These are phyloP conservation scores for Brachionichthys hirsutus DNA, from an alignment of 2,113 vertebrate species.

Conservation along the genomic window DNA sequence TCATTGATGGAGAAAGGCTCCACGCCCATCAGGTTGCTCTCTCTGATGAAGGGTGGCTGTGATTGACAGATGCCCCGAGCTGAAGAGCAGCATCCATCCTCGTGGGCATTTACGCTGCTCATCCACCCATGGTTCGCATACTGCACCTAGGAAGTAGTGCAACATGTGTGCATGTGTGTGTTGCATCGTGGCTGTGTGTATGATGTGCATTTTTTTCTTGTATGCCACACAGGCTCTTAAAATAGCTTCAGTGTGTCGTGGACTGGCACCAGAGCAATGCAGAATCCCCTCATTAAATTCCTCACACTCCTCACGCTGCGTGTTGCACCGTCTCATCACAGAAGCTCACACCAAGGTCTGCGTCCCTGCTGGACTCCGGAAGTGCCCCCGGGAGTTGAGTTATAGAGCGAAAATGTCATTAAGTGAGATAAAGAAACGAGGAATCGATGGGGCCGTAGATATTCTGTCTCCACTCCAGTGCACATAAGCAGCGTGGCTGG, in stretches of 20 bases:
- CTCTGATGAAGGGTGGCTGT: slow-evolving; percentile 51
- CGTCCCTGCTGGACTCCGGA: slow-evolving; percentile 31
- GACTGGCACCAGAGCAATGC: slow-evolving; percentile 51
- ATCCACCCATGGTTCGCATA: slow-evolving; percentile 11
- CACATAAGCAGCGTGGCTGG: slow-evolving; percentile 58
- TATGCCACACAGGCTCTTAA: slow-evolving; percentile 19
- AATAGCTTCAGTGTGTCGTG: slow-evolving; percentile 51
- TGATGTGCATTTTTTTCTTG: slow-evolving; percentile 17
- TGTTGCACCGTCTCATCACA: slow-evolving; percentile 34
- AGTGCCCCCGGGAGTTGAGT: slow-evolving; percentile 61
- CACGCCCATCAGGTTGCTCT: slow-evolving; percentile 46
- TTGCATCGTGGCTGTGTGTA: not conserved
- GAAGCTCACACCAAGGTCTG: slow-evolving; percentile 18
- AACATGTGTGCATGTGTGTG: not conserved
- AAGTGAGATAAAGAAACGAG: slow-evolving; percentile 68
- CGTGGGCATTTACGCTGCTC: slow-evolving; percentile 20
- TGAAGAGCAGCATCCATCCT: slow-evolving; percentile 24
- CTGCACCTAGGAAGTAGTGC: not conserved
- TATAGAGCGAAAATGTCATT: slow-evolving; percentile 62
- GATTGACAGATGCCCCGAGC: slow-evolving; percentile 61
- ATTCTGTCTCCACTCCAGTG: slow-evolving; percentile 62
- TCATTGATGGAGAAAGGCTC: slow-evolving; percentile 69
- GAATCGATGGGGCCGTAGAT: slow-evolving; percentile 70
- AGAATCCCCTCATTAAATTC: slow-evolving; percentile 62
- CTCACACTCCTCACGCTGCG: slow-evolving; percentile 40